These are phyloP conservation scores for Teleiodes luculella DNA, from an alignment of 2,888 invertebrate species.

Conservation along the genomic window DNA sequence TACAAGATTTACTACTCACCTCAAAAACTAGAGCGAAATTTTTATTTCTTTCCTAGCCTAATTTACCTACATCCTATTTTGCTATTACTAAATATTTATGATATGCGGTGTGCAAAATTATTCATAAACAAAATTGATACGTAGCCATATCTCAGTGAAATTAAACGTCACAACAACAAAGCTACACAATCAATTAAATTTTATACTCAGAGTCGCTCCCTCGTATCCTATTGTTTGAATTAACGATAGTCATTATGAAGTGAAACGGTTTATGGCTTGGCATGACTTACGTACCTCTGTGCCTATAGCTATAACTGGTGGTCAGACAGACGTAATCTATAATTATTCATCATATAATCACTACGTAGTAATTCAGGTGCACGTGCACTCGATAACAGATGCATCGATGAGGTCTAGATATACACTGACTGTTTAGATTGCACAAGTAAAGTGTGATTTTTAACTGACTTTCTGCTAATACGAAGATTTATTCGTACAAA, in stretches of 20 bases:
- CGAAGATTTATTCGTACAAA: too few species aligned
- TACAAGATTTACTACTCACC: too few species aligned
- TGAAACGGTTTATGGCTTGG: constrained; percentile 45
- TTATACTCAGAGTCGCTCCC: constrained; percentile 31
- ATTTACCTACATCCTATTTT: not conserved
- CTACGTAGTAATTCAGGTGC: not conserved
- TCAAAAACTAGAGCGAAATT: too few species aligned
- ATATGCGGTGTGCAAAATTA: constrained; percentile 8
- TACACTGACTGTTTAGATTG: too few species aligned
- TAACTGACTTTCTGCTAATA: too few species aligned
- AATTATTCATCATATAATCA: not conserved
- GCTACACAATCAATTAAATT: constrained; percentile 46
- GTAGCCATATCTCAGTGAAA: constrained; percentile 22
- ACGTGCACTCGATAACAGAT: too few species aligned
- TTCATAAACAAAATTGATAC: constrained; percentile 16
- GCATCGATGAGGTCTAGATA: too few species aligned
- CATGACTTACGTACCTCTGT: constrained; percentile 25
- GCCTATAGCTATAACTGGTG: not conserved
- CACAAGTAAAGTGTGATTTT: too few species aligned
- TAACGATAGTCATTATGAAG: constrained; percentile 43
- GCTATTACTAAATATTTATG: not conserved
- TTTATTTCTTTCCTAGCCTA: not conserved
- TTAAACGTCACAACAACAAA: constrained; percentile 38
- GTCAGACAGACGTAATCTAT: constrained; percentile 9
- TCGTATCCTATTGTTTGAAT: constrained; percentile 36